Evolutionary conservation across 2,113 vertebrate genomes (phyloP), one percentile per base, ranked within the genome.

Genomic region (Rhizomys pruinosus): DNA sequence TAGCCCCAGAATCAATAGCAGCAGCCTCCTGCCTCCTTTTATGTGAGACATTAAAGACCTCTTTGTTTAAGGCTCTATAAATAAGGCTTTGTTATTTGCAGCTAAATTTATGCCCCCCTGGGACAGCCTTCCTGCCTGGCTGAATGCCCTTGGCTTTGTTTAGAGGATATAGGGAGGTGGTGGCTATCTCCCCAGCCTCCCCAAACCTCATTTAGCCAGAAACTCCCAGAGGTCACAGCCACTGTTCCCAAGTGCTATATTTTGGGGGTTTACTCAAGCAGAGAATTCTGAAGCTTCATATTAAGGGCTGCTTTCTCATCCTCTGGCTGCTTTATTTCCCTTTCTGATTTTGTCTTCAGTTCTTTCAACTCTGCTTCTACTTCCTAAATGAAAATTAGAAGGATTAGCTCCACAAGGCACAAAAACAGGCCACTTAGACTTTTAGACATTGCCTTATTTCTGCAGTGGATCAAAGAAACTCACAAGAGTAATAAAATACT

Each of bases 301-400:
- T 92, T 97, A 39, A 99, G 97, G 68, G 98, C 97, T 17, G 98
- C 98, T 95, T 98, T 98, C 94, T 99, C 99, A 73, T 98, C 98
- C 96, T 99, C 98, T 74, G 99, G 97, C 42, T 97, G 96, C 61
- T 94, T 97, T 95, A 98, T 98, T 59, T 99, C 98, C 97, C 98
- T 98, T 89, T 99, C 98, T 0, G 96, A 97, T 68, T 97, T 98
- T 93, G 97, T 99, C 97, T 98, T 99, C 97, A 99, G 97, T 93
- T 99, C 99, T 17, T 99, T 99, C 90, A 99, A 95, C 96, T 98
- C 97, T 13, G 84, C 87, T 93, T 98, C 98, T 3, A 98, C 98
- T 61, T 98, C 98, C 98, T 98, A 98, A 29, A 94, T 57, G 89
- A 97, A 94, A 23, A 94, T 25, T 4, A 25, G 63, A 66, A 66